Percentiles rank a stretch among this genome's conserved stretches.
phyloP scores from a whole-genome alignment of 1,140 invertebrate species.

The Heliconius himera region DNA sequence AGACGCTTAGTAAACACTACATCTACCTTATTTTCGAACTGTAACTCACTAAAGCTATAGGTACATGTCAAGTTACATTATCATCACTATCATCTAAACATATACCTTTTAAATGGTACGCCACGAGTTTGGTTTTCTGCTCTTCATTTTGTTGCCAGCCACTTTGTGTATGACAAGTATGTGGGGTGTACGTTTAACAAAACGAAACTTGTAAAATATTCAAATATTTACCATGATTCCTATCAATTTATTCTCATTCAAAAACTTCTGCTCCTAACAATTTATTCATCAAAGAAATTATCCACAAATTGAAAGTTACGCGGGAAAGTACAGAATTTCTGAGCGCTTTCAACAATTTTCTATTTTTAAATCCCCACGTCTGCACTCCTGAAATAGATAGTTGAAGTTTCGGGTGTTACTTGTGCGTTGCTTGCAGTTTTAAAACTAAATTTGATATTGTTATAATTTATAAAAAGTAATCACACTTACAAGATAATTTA shows the following conservation, averaged over 20 bases:
- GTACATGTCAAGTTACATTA: no score
- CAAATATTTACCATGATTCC: not conserved
- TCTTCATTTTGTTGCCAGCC: no score
- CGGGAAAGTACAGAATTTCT: constrained; percentile 54
- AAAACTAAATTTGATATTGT: constrained; percentile 4
- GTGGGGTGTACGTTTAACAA: no score
- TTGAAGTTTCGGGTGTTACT: constrained; percentile 42
- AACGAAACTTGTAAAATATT: no score
- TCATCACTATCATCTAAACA: no score
- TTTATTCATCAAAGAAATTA: constrained; percentile 22
- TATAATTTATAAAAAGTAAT: not conserved
- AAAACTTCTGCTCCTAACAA: not conserved
- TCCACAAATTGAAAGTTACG: constrained; percentile 47
- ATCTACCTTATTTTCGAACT: no score
- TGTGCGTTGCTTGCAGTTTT: constrained; percentile 31
- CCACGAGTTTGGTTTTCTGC: no score
- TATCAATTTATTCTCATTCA: not conserved
- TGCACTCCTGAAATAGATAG: constrained; percentile 70
- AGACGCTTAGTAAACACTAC: no score
- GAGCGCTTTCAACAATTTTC: constrained; percentile 46
- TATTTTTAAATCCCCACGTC: constrained; percentile 66
- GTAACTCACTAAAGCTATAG: no score
- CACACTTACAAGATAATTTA: not conserved
- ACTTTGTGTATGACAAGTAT: no score
- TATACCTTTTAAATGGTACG: no score